phyloP scores from a whole-genome alignment of 2,113 vertebrate genomes.

The Crypturellus undulatus region DNA sequence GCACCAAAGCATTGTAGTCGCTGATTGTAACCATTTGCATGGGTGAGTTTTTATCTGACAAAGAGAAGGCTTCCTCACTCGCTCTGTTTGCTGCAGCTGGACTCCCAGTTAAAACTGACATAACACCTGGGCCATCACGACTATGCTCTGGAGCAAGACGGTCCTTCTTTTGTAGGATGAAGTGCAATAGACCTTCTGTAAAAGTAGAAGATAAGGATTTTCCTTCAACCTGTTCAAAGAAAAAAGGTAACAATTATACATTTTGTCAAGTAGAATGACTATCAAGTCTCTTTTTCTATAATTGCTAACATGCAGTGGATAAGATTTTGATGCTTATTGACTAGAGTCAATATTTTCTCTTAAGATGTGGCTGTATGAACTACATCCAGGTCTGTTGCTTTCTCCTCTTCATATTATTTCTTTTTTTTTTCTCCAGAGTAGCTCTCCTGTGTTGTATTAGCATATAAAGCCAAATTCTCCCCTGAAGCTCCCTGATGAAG shows the following conservation, averaged over 20 bases:
- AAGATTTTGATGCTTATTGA: background rate
- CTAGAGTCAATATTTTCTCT: background rate
- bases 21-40: background rate
- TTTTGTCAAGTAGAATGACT: background rate
- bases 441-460: background rate
- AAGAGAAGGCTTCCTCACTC: background rate
- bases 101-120: conserved; percentile 97
- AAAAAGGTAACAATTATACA: conserved; percentile 87
- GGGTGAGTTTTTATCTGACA: background rate
- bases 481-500: background rate
- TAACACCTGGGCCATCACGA: conserved; percentile 92
- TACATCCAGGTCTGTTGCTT: background rate
- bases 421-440: accelerated
- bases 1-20: background rate
- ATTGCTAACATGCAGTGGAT: background rate
- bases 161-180: conserved; percentile 99
- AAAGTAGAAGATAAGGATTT: conserved; percentile 99
- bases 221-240: conserved; percentile 96
- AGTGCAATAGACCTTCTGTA: conserved; percentile 96
- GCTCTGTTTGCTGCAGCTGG: conserved; percentile 83
- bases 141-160: conserved; percentile 95
- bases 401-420: background rate
- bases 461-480: background rate
- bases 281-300: background rate
- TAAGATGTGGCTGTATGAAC: background rate